Evolutionary conservation across 92 coral and sea anemone species (phyloP).

Genomic region (Epizoanthus scotinus): DNA sequence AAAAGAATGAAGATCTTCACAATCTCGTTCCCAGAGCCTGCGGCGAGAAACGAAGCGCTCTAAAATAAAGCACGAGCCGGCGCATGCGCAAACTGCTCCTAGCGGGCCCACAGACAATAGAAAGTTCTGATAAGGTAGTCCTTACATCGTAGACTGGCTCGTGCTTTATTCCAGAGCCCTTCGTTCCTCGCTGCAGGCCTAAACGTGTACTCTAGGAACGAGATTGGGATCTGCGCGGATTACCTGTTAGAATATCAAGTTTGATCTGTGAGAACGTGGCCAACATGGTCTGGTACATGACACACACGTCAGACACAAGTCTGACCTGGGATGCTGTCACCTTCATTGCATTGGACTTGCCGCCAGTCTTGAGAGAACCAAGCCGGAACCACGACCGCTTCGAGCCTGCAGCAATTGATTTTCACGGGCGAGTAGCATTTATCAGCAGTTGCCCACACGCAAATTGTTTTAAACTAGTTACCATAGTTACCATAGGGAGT

Average conservation of each 20-base stretch:
- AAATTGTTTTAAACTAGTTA: neutral
- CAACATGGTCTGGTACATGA: conserved; percentile 88
- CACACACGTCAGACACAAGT: conserved; percentile 82
- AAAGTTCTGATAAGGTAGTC: no score
- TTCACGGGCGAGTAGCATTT: neutral
- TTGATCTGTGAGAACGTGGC: conserved; percentile 83
- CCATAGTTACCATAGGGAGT: no score
- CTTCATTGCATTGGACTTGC: conserved; percentile 57
- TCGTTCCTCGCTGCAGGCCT: no score
- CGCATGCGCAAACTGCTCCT: no score
- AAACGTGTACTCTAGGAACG: no score
- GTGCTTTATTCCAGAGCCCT: no score
- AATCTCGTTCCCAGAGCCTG: no score
- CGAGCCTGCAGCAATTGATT: conserved; percentile 48
- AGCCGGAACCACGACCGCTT: conserved; percentile 75
- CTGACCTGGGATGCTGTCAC: conserved; percentile 77
- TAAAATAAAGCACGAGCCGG: no score
- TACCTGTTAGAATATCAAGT: conserved; percentile 96
- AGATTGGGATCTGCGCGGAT: neutral
- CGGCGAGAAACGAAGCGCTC: no score
- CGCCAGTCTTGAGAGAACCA: conserved; percentile 54
- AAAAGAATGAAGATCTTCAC: neutral
- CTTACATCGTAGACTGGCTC: no score
- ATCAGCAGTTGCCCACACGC: neutral
- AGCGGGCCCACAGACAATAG: no score